Evolutionary conservation across 2,113 vertebrate species (phyloP).

Genomic region (Uropsilus gracilis): DNA sequence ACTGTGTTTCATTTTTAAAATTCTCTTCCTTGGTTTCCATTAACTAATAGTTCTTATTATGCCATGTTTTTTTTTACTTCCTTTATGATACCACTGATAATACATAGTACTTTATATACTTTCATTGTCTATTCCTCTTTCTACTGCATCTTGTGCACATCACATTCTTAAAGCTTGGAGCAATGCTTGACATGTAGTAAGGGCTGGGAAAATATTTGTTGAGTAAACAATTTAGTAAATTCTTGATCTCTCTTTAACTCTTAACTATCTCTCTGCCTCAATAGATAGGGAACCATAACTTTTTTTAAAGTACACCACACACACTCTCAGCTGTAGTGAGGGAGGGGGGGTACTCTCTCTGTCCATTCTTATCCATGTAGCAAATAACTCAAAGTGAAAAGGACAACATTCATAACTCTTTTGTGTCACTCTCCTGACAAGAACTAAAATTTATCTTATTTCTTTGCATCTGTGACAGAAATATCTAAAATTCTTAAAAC

Average conservation of each 20-base stretch:
- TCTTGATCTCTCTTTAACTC: neutral
- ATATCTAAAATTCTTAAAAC: neutral
- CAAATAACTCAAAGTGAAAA: neutral
- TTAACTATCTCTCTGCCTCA: neutral
- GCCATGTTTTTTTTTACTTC: neutral
- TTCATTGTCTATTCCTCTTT: neutral
- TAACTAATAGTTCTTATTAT: neutral
- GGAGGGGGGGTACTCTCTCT: neutral
- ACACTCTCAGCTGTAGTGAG: neutral
- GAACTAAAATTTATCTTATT: neutral
- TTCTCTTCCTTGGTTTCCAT: neutral
- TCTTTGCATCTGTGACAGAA: conserved; percentile 20
- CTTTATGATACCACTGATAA: neutral
- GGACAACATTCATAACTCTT: neutral
- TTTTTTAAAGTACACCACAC: neutral
- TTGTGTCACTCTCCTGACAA: neutral
- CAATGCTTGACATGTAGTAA: neutral
- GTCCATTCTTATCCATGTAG: neutral
- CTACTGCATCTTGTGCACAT: neutral
- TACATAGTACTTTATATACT: neutral
- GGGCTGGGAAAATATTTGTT: neutral
- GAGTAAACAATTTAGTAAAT: neutral
- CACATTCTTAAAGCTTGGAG: neutral
- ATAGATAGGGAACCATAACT: neutral
- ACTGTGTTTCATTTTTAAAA: neutral